phyloP scores from a whole-genome alignment of 2,888 invertebrate species.

The Torymus texanus region DNA sequence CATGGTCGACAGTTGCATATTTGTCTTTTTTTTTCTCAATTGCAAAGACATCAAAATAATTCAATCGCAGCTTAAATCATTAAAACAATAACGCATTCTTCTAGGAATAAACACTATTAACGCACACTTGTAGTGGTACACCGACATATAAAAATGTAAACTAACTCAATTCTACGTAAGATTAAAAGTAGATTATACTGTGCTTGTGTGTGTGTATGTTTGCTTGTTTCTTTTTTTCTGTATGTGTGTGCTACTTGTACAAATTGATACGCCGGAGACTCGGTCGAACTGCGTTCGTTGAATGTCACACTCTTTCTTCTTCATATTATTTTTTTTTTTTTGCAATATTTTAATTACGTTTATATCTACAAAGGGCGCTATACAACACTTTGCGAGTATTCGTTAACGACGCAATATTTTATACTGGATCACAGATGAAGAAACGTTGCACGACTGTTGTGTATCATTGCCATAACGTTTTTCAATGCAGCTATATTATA shows the following conservation, averaged over 20 bases:
- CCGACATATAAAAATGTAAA: slow-evolving; percentile 44
- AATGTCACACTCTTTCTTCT: slow-evolving; percentile 15
- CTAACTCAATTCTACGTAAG: slow-evolving; percentile 18
- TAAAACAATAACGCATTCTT: slow-evolving; percentile 34
- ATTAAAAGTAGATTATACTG: slow-evolving; percentile 36
- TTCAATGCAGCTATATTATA: slow-evolving; percentile 6
- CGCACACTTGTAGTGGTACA: slow-evolving; percentile 42
- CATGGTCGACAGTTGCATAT: neutral
- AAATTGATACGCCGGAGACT: slow-evolving; percentile 39
- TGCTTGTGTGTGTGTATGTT: neutral
- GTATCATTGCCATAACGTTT: slow-evolving; percentile 11
- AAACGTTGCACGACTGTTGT: slow-evolving; percentile 49
- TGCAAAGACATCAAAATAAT: slow-evolving; percentile 44
- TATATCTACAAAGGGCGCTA: slow-evolving; percentile 37
- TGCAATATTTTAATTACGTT: neutral
- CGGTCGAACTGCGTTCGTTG: slow-evolving; percentile 14
- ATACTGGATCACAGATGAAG: slow-evolving; percentile 54
- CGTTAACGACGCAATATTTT: slow-evolving; percentile 37
- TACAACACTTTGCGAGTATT: slow-evolving; percentile 37
- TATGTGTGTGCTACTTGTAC: slow-evolving; percentile 25
- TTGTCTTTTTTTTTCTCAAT: slow-evolving; percentile 6
- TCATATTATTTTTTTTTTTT: neutral
- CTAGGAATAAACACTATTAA: slow-evolving; percentile 35
- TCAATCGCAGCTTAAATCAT: slow-evolving; percentile 33
- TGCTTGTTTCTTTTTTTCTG: no score